Evolutionary conservation across 2,113 vertebrate genomes (phyloP).

Genomic region (Chascanopsetta lugubris): DNA sequence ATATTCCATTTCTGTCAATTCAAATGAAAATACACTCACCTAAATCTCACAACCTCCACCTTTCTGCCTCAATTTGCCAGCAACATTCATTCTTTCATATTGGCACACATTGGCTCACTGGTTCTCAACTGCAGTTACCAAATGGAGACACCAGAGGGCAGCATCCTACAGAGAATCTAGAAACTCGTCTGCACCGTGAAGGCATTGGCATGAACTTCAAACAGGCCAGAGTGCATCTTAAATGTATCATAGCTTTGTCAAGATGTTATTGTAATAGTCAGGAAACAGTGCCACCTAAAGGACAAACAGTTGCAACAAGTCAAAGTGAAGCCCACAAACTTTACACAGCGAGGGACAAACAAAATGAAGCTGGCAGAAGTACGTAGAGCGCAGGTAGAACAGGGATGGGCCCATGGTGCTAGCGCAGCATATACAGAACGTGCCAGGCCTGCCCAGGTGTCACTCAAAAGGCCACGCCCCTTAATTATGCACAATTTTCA

Average conservation of each 20-base stretch:
- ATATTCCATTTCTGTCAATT: background rate
- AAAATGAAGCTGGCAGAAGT: too few species aligned
- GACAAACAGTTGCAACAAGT: too few species aligned
- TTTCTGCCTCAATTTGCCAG: background rate
- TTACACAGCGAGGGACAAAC: too few species aligned
- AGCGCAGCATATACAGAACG: too few species aligned
- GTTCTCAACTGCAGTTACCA: conserved; percentile 9
- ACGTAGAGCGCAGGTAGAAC: too few species aligned
- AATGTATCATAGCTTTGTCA: background rate
- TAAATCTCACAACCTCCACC: background rate
- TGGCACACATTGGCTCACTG: background rate
- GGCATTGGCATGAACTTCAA: background rate
- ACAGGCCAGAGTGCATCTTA: background rate
- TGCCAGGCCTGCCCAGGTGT: too few species aligned
- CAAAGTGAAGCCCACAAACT: too few species aligned
- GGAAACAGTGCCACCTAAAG: background rate
- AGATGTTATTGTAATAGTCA: too few species aligned
- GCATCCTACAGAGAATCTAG: conserved; percentile 32
- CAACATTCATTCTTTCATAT: background rate
- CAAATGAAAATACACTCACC: too few species aligned
- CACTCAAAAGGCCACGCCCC: too few species aligned
- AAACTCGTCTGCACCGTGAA: background rate
- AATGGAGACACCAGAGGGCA: conserved; percentile 58
- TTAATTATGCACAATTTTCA: too few species aligned
- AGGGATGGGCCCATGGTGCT: too few species aligned